Evolutionary conservation across 2,797 vertebrate genomes (phyloP), one percentile per base, ranked within the genome.

Genomic region (Sebastes nivosus): DNA sequence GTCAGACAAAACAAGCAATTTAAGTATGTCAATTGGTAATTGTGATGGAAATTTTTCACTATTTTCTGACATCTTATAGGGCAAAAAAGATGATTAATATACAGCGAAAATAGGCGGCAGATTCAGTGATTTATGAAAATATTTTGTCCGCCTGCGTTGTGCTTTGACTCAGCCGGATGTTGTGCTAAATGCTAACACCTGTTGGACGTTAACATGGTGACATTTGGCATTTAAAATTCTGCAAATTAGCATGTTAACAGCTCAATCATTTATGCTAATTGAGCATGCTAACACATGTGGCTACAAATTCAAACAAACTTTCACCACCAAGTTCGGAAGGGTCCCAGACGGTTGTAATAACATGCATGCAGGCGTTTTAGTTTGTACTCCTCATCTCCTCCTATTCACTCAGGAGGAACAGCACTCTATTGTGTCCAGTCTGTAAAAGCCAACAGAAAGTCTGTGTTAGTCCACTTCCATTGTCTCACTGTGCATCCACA

Each of bases 341-440:
- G 58, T 58, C 34, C 13, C 2, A 30, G 36, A 58, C 29, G 38
- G 20, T 9, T 52, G 1, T n/a, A 75, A 60, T 12, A 78, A 74
- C 55, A 67, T 14, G 29, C 29, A 24, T 16, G 50, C 54, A 54
- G 69, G 70, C 61, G 8, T 80, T 20, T 58, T 54, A 1, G 63
- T 75, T 79, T 75, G 38, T 58, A 60, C n/a, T 58, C 59, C 42
- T 60, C 30, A n/a, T 60, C 80, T 82, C 74, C 67, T 84, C 27
- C 71, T 6, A 4, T 80, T 82, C 46, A 60, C 57, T 58, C 18
- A 2, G 69, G 29, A 82, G 77, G 63, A 86, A 79, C 86, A 87
- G 10, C 69, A 7, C 68, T 2, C 18, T 60, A 75, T 78, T 87
- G 77, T 88, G 71, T 81, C 5, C 54, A 13, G 57, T 59, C 77